Evolutionary conservation across 1,140 invertebrate species (phyloP), one percentile per base, ranked within the genome.

Genomic region (Pseudomyrmex dendroicus): DNA sequence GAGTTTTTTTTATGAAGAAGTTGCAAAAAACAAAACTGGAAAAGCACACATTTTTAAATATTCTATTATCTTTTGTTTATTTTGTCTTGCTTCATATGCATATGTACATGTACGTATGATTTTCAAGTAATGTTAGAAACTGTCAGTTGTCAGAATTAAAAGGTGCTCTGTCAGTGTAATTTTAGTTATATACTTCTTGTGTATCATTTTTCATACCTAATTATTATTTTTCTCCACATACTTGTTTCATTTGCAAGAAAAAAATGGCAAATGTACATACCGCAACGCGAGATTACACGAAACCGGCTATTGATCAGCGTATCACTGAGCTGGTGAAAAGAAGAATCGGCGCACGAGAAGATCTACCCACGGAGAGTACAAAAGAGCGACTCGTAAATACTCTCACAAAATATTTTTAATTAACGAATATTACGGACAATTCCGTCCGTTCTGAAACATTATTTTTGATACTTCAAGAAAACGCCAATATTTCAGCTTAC

Each of bases 281-380:
- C 66, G 68, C 61, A 10, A 2, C 64, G 25, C 87, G 91, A 61
- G 90, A 92, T 89, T 92, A 92, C 56, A 89, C 90, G 10, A 88
- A 89, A 63, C 91, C 90, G 0, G 92, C 91, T 25, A 91, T 92
- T 54, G 87, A 91, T 1, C 84, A 85, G 35, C 88, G 91, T 8
- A 92, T 92, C 8, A 68, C 86, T 9, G 86, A 92, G 56, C 87
- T 92, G 67, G 78, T 92, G 35, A 87, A 91, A 57, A 87, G 90
- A 48, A 88, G 91, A 85, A 80, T 90, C n/a, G 88, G 64, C 25
- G 46, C 59, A 46, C 52, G 83, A 8, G 88, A 90, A 64, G 78
- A 76, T 68, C 9, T 90, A 20, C 76, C 88, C 0, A 82, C 52
- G 22, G 91, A 92, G 74, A 89, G 64, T 46, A 78, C 83, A 20